phyloP scores from a whole-genome alignment of 2,888 invertebrate genomes.

The Silvanus unidentatus region DNA sequence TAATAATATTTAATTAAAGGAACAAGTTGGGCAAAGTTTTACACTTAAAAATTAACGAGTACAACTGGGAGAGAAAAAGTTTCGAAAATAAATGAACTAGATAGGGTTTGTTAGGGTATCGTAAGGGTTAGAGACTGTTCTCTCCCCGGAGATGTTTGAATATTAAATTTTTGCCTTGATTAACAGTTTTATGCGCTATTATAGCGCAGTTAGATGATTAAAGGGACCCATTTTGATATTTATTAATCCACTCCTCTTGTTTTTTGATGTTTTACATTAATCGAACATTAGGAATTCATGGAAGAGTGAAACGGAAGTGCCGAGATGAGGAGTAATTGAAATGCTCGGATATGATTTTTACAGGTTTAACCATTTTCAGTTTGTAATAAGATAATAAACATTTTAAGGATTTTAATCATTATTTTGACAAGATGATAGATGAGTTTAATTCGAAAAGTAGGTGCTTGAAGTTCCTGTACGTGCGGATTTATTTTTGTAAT shows the following conservation, averaged over 20 bases:
- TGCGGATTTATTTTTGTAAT: too few species aligned
- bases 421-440: too few species aligned
- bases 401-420: too few species aligned
- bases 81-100: constrained; percentile 8
- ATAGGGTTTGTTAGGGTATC: constrained; percentile 4
- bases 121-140: not conserved
- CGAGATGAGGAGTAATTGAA: too few species aligned
- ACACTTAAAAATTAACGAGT: constrained; percentile 13
- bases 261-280: too few species aligned
- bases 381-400: too few species aligned
- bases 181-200: constrained; percentile 5
- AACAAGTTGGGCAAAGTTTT: constrained; percentile 6
- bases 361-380: too few species aligned
- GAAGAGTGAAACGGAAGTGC: too few species aligned
- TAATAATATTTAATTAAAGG: constrained; percentile 5
- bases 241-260: not conserved
- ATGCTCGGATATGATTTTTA: too few species aligned
- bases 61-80: constrained; percentile 10
- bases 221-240: constrained; percentile 2
- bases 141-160: constrained; percentile 1
- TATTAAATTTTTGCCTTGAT: constrained; percentile 6
- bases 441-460: too few species aligned
- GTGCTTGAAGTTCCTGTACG: too few species aligned
- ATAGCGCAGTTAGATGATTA: constrained; percentile 5
- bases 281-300: too few species aligned